Base-by-base conservation (phyloP, 2,888 invertebrate genomes). In the Acrobasis consociella region DNA sequence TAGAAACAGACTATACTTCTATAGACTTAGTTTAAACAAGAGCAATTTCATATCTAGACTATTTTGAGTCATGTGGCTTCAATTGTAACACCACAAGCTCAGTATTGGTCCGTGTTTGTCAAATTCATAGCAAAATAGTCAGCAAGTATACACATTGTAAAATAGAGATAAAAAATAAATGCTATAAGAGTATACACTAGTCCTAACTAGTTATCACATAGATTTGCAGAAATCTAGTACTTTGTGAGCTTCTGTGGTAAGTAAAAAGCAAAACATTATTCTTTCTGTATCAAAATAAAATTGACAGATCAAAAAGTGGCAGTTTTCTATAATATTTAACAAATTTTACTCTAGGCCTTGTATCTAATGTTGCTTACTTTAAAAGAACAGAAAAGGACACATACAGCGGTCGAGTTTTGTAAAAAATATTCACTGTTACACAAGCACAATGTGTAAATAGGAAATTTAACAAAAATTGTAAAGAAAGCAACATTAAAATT, bases 121-220 rank as follows among this genome's bases (percentile, higher is more conserved):
- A 67, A 69, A 61, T 69, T 70, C 69, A 70, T 70, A 67, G 37
- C 60, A 64, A 64, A 58, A 66, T 67, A 22, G 71, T 71, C 71
- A 69, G 52, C 64, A 63, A 62, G 59, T 68, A 67, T 66, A 69
- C 64, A 60, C n/a, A 69, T 67, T 60, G 64, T 67, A 68, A 69
- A 70, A 67, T 62, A 67, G 59, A 59, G 37, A 64, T 66, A 67
- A 70, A 70, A 70, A 68, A 67, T 65, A 67, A 63, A 74, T 66
- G 67, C 64, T 69, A 67, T 69, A 67, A 65, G 61, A 68, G 70
- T 71, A 59, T 64, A 64, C 64, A 62, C 64, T 64, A 64, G 59
- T 56, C 11, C 1, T 16, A 56, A 8, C 56, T 56, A 42, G 56
- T 56, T 56, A 56, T 56, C 56, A 56, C 56, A 56, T 56, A 53